Percentiles rank a stretch among this genome's conserved stretches.
phyloP scores from a whole-genome alignment of 2,113 vertebrate genomes.

The Talpa occidentalis region DNA sequence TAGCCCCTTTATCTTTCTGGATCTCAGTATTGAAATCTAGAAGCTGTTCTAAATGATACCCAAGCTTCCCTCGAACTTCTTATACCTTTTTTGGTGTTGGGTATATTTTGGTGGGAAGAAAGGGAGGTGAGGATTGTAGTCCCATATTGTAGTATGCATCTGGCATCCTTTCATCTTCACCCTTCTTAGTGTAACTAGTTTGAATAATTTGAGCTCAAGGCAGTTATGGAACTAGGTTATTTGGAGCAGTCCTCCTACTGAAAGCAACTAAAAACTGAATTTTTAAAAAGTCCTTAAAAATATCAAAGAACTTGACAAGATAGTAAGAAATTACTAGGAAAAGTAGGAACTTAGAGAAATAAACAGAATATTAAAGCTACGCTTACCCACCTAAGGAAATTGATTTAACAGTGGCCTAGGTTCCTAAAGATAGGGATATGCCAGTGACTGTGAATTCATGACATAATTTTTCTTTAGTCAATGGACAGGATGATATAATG shows the following conservation, averaged over 20 bases:
- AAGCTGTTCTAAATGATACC: not conserved
- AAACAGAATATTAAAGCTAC: not conserved
- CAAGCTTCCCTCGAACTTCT: not conserved
- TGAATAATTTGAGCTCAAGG: not conserved
- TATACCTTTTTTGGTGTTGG: not conserved
- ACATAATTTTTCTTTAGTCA: slow-evolving; percentile 2
- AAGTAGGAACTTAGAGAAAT: not conserved
- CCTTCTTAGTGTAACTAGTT: not conserved
- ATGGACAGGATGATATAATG: not conserved
- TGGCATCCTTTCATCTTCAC: not conserved
- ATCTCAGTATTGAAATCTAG: not conserved
- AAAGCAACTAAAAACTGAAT: slow-evolving; percentile 24
- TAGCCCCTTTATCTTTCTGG: not conserved
- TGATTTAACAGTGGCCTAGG: not conserved
- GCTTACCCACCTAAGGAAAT: not conserved
- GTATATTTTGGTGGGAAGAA: not conserved
- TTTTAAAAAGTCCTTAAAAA: slow-evolving; percentile 43
- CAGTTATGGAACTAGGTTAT: not conserved
- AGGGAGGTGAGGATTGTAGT: not conserved
- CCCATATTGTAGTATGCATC: not conserved
- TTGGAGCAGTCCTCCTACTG: not conserved
- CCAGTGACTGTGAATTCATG: not conserved
- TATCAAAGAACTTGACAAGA: not conserved
- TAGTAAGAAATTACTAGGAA: slow-evolving; percentile 14
- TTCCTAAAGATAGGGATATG: not conserved